Base-by-base conservation (phyloP, 1,140 invertebrate species). In the Oreohelix idahoensis region DNA sequence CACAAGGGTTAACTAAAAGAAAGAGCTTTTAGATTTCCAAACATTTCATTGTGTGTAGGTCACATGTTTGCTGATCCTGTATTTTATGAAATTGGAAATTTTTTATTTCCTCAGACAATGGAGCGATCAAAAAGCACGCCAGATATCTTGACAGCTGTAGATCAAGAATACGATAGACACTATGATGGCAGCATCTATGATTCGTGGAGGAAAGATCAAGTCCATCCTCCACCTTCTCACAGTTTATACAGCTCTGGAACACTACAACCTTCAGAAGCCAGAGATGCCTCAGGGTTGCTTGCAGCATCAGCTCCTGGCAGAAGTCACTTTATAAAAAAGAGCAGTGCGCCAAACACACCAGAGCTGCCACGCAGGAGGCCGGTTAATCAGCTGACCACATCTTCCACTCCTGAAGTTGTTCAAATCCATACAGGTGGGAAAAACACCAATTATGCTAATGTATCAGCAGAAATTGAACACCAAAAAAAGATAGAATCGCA, bases 101-200 rank as follows among this genome's bases (percentile, higher is more conserved):
- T 42, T 77, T 75, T 77, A 2, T 77, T 77, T 32, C 1, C 5
- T 2, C 32, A 81, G 79, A 78, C 63, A 51, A 86, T 91, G 79
- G 89, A 90, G 70, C 85, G 88, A 75, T 87, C 90, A n/a, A 88
- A 84, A 36, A 91, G 90, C 74, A 90, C 90, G 49, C 89, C 90
- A 0, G 88, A 91, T 84, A 80, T 91, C 53, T 75, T 83, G 15
- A 81, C 66, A 45, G 39, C 63, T 0, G 39, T 42, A 10, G 53
- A 78, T 32, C 23, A 79, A 17, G 74, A 77, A 58, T 35, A 35
- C 73, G n/a, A 11, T n/a, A 15, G 17, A 11, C 38, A 20, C 38
- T 42, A 45, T 20, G 13, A 45, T 1, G 38, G 39, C 5, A 75
- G n/a, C 15, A 71, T 32, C 11, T 73, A 11, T 77, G 82, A 71